These are phyloP conservation scores for Drosophila tani DNA, from an alignment of 1,140 invertebrate genomes.

Conservation along the genomic window DNA sequence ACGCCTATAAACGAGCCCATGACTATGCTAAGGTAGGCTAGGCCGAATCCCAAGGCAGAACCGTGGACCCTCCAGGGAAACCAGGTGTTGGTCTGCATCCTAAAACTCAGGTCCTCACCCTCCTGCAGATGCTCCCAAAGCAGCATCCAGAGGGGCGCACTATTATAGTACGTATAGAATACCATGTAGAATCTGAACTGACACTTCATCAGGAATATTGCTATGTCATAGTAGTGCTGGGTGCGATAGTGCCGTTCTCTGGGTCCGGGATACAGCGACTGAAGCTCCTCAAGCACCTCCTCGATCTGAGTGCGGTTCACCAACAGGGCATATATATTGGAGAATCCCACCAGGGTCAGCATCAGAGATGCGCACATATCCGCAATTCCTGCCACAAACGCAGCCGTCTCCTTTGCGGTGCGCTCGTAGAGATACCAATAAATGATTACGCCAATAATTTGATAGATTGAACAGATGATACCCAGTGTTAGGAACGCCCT, in stretches of 20 bases:
- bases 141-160: conserved; percentile 46
- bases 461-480: conserved; percentile 49
- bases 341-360: conserved; percentile 42
- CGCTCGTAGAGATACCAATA: conserved; percentile 42
- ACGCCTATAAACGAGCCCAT: conserved; percentile 56
- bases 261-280: conserved; percentile 41
- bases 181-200: conserved; percentile 50
- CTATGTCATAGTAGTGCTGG: conserved; percentile 42
- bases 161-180: conserved; percentile 60
- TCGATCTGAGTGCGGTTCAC: conserved; percentile 45
- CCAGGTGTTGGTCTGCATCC: conserved; percentile 71
- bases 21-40: conserved; percentile 45
- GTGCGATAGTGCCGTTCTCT: conserved; percentile 27
- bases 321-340: conserved; percentile 55
- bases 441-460: conserved; percentile 62
- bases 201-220: conserved; percentile 49
- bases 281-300: conserved; percentile 48
- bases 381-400: conserved; percentile 43
- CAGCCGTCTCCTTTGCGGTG: neutral
- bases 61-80: conserved; percentile 64
- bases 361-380: conserved; percentile 65
- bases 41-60: conserved; percentile 24
- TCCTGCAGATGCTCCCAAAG: conserved; percentile 46
- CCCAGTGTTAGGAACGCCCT: conserved; percentile 42
- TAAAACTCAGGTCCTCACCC: conserved; percentile 30